phyloP scores from a whole-genome alignment of 2,888 invertebrate genomes.

The Zygaena filipendulae region DNA sequence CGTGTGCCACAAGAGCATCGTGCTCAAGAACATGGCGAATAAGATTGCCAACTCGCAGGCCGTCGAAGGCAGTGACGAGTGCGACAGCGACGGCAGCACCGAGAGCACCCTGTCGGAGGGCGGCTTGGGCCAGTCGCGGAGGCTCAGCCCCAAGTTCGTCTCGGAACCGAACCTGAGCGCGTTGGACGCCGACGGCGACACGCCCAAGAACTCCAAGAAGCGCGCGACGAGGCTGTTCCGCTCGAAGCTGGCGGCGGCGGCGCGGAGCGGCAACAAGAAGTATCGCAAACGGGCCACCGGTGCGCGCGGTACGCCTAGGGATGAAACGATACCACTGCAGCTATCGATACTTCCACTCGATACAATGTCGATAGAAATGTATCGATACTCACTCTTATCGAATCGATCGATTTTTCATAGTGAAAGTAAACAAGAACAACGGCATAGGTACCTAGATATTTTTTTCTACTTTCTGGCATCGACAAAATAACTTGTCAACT shows the following conservation, averaged over 20 bases:
- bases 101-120: conserved; percentile 58
- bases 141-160: conserved; percentile 55
- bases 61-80: conserved; percentile 36
- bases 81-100: conserved; percentile 51
- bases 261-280: conserved; percentile 44
- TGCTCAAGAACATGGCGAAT: conserved; percentile 51
- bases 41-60: conserved; percentile 55
- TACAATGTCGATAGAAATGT: too few relatives aligned
- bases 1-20: conserved; percentile 53
- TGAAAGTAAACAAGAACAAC: too few relatives aligned
- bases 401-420: too few relatives aligned
- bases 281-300: conserved; percentile 42
- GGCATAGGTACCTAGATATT: too few relatives aligned
- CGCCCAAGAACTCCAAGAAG: conserved; percentile 54
- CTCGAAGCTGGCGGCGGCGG: conserved; percentile 39
- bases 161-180: conserved; percentile 58
- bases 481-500: too few relatives aligned
- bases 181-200: conserved; percentile 40
- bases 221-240: conserved; percentile 44
- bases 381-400: too few relatives aligned
- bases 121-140: conserved; percentile 38
- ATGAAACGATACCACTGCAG: too few relatives aligned
- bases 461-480: too few relatives aligned
- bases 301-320: conserved; percentile 43
- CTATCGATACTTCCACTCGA: too few relatives aligned